phyloP scores from a whole-genome alignment of 2,113 vertebrate genomes.

The Channa maculata region DNA sequence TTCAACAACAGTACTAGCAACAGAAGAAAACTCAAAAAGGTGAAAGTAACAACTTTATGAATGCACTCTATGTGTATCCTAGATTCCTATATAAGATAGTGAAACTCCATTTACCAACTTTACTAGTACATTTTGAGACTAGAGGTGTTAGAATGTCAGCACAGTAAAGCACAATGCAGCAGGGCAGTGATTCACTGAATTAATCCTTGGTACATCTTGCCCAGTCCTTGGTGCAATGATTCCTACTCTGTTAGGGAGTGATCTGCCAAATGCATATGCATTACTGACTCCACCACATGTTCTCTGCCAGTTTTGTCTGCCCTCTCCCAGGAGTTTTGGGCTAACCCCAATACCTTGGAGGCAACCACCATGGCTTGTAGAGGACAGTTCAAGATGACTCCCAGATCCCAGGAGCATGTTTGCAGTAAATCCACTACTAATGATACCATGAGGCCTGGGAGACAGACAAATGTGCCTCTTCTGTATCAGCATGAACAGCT shows the following conservation, averaged over 20 bases:
- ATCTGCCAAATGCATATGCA: slow-evolving; percentile 20
- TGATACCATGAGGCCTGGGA: not conserved
- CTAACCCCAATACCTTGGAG: slow-evolving; percentile 36
- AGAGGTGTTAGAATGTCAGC: too few relatives aligned
- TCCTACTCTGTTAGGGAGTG: too few relatives aligned
- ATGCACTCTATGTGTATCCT: too few relatives aligned
- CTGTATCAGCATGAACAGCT: not conserved
- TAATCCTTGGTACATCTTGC: too few relatives aligned
- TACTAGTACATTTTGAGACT: not conserved
- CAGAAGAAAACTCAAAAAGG: too few relatives aligned
- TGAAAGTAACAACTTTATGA: too few relatives aligned
- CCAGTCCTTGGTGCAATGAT: too few relatives aligned
- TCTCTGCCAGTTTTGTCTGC: slow-evolving; percentile 16
- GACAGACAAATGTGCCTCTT: not conserved
- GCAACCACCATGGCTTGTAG: slow-evolving; percentile 23
- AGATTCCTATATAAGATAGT: not conserved
- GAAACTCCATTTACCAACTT: not conserved
- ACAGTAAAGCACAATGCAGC: too few relatives aligned
- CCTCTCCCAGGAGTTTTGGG: slow-evolving; percentile 5
- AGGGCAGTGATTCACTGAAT: too few relatives aligned
- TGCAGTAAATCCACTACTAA: not conserved
- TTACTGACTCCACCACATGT: slow-evolving; percentile 22
- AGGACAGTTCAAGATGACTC: slow-evolving; percentile 22
- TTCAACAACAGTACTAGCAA: too few relatives aligned
- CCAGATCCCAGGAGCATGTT: not conserved